A percentile compares a stretch with the other conserved stretches of the same genome.
These are phyloP conservation scores for Halocynthia roretzi DNA, from an alignment of 23 tunicate genomes.

Conservation along the genomic window DNA sequence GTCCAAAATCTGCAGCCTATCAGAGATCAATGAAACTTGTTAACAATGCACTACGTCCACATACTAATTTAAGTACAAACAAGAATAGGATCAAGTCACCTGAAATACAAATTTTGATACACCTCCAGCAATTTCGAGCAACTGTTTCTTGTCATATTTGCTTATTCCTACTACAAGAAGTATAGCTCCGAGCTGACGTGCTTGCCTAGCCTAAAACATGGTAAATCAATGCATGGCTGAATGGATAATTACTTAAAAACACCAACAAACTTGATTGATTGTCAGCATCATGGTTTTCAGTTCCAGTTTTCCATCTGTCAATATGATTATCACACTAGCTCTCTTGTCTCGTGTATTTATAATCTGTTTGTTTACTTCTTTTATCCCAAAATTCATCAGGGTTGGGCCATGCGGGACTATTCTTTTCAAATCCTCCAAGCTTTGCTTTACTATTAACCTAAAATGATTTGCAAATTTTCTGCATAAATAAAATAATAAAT, in stretches of 20 bases:
- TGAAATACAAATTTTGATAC: conserved; percentile 28
- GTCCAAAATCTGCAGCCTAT: conserved; percentile 57
- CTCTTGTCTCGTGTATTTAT: conserved; percentile 30
- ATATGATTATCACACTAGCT: conserved; percentile 59
- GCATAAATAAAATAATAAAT: background rate
- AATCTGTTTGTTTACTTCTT: conserved; percentile 42
- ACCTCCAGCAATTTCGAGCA: conserved; percentile 62
- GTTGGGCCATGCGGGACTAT: conserved; percentile 44
- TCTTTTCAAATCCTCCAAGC: conserved; percentile 29
- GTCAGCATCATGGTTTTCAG: conserved; percentile 13
- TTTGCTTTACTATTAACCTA: conserved; percentile 32
- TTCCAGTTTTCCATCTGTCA: conserved; percentile 63
- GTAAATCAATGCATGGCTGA: background rate
- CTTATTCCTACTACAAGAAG: conserved; percentile 61
- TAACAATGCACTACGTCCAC: background rate
- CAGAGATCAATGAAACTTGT: background rate
- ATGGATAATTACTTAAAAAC: background rate
- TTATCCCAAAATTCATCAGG: conserved; percentile 30
- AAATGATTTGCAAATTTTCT: background rate
- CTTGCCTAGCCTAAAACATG: conserved; percentile 40
- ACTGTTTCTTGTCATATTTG: conserved; percentile 37
- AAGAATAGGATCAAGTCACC: conserved; percentile 17
- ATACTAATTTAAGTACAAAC: too few species aligned
- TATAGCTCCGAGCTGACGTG: conserved; percentile 43
- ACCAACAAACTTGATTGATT: conserved; percentile 22